Conservation (phyloP, 1,140 invertebrate species). For the Myzus persicae region DNA sequence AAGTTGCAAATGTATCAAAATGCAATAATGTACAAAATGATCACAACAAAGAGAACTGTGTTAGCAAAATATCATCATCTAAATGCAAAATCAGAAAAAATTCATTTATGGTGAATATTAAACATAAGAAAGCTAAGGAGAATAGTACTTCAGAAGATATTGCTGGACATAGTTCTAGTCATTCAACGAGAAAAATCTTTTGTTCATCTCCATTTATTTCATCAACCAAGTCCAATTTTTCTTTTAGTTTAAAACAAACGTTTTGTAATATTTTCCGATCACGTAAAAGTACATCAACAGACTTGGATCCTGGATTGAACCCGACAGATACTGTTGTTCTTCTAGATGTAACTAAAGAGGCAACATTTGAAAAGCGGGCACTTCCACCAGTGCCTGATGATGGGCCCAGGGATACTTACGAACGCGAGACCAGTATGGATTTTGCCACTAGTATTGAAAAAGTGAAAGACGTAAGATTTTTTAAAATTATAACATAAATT, state of each 20-base stretch:
- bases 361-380: constrained; percentile 74
- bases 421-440: constrained; percentile 72
- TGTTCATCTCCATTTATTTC: constrained; percentile 47
- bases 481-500: background rate
- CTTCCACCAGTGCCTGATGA: constrained; percentile 77
- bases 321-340: constrained; percentile 60
- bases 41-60: constrained; percentile 71
- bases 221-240: constrained; percentile 67
- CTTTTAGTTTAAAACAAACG: constrained; percentile 82
- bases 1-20: constrained; percentile 71
- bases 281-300: constrained; percentile 65
- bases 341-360: constrained; percentile 60
- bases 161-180: constrained; percentile 10
- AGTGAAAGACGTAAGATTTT: constrained; percentile 86
- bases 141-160: constrained; percentile 18
- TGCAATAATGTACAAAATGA: constrained; percentile 72
- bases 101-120: constrained; percentile 39
- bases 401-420: constrained; percentile 11
- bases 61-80: constrained; percentile 61
- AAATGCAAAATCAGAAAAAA: constrained; percentile 56
- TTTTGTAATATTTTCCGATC: constrained; percentile 84
- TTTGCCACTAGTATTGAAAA: constrained; percentile 92
- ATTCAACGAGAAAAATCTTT: constrained; percentile 21
- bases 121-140: constrained; percentile 43
- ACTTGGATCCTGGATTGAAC: constrained; percentile 66